Percentiles rank a stretch among this genome's conserved stretches.
These are phyloP conservation scores for Hydraecia micacea DNA, from an alignment of 2,888 invertebrate species.

Conservation along the genomic window DNA sequence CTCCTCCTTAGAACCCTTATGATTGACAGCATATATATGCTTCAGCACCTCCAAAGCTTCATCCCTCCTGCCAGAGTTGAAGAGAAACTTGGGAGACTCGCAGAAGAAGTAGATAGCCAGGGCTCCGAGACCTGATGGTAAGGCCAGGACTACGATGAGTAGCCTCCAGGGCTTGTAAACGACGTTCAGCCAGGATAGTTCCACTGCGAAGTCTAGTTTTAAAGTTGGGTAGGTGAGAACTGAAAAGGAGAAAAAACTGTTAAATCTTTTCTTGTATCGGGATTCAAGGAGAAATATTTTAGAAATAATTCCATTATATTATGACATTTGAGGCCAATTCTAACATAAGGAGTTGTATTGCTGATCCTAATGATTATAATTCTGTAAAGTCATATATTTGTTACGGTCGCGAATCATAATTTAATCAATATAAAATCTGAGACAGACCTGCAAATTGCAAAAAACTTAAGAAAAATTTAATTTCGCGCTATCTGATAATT, in stretches of 20 bases:
- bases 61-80: slow-evolving; percentile 91
- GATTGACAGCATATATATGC: slow-evolving; percentile 81
- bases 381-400: no score
- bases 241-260: slow-evolving; percentile 69
- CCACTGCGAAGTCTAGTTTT: slow-evolving; percentile 86
- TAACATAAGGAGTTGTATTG: no score
- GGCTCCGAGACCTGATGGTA: slow-evolving; percentile 89
- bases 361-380: no score
- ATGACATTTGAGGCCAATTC: no score
- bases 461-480: neutral
- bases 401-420: no score
- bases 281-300: neutral
- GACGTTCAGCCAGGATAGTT: slow-evolving; percentile 86
- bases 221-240: slow-evolving; percentile 93
- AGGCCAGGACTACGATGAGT: slow-evolving; percentile 89
- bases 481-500: neutral
- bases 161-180: slow-evolving; percentile 94
- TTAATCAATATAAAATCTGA: no score
- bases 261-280: neutral
- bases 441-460: neutral
- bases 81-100: slow-evolving; percentile 95
- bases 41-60: slow-evolving; percentile 90
- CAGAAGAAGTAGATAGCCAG: slow-evolving; percentile 91
- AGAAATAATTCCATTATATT: neutral
- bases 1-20: slow-evolving; percentile 73